Evolutionary conservation across 2,113 vertebrate genomes (phyloP).

Genomic region (Naja naja): DNA sequence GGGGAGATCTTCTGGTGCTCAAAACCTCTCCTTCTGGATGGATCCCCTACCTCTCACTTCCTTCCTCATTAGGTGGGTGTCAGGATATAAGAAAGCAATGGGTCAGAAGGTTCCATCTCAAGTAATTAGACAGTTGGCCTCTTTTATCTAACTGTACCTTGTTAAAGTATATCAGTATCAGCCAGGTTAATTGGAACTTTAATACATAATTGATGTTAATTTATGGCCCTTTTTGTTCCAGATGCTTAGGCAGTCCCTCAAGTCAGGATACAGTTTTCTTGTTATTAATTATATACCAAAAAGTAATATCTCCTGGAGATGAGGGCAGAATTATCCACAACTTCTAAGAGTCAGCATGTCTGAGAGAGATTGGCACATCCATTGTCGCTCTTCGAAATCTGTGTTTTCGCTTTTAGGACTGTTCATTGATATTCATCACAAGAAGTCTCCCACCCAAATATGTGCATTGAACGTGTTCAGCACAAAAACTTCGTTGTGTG

Average conservation of each 20-base stretch:
- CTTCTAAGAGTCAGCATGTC: conserved; percentile 58
- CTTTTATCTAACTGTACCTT: conserved; percentile 82
- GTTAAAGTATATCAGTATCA: conserved; percentile 85
- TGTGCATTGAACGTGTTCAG: not conserved
- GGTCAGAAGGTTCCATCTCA: conserved; percentile 79
- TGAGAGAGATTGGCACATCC: conserved; percentile 50
- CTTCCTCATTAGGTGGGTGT: conserved; percentile 72
- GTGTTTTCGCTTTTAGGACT: not conserved
- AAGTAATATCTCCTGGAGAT: conserved; percentile 72
- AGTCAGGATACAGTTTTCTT: conserved; percentile 80
- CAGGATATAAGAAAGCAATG: conserved; percentile 77
- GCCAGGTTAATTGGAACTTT: conserved; percentile 84
- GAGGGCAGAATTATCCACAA: conserved; percentile 57
- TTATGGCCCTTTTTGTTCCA: conserved; percentile 81
- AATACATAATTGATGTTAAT: conserved; percentile 87
- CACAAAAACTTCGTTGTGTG: not conserved
- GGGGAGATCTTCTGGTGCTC: conserved; percentile 52
- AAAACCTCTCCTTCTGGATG: conserved; percentile 49
- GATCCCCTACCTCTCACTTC: conserved; percentile 68
- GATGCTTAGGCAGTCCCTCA: conserved; percentile 72
- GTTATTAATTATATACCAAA: conserved; percentile 82
- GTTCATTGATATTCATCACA: not conserved
- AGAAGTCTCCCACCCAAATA: not conserved
- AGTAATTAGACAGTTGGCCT: conserved; percentile 82
- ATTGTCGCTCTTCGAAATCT: conserved; percentile 32